These are phyloP conservation scores for Eledona agricola DNA, from an alignment of 2,888 invertebrate genomes.

Conservation along the genomic window DNA sequence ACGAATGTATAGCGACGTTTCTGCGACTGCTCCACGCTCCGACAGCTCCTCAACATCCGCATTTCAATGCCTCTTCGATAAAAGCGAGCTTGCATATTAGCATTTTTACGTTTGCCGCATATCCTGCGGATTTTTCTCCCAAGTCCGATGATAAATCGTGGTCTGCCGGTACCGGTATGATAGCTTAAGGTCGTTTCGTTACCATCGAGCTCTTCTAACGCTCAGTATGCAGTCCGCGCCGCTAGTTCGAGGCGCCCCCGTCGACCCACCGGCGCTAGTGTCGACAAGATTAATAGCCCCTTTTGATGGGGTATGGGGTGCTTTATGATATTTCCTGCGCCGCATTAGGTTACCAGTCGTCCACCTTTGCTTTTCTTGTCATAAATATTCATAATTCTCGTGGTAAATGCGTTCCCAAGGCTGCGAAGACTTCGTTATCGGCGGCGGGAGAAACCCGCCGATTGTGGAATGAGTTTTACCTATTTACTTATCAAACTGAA, in stretches of 20 bases:
- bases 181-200: conserved; percentile 32
- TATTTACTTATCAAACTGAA: conserved; percentile 59
- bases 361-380: too few relatives aligned
- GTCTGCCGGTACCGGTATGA: conserved; percentile 30
- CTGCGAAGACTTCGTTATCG: conserved; percentile 34
- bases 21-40: conserved; percentile 10
- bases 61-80: conserved; percentile 19
- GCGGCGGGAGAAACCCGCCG: conserved; percentile 46
- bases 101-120: conserved; percentile 18
- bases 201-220: conserved; percentile 20
- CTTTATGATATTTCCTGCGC: conserved; percentile 51
- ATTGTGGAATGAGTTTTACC: conserved; percentile 61
- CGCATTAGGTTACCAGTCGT: too few relatives aligned
- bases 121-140: conserved; percentile 15
- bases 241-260: conserved; percentile 38
- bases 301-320: conserved; percentile 46
- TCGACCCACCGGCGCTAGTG: conserved; percentile 39
- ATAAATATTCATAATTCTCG: conserved; percentile 36
- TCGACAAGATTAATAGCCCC: conserved; percentile 51
- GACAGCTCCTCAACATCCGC: conserved; percentile 19
- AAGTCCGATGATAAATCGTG: conserved; percentile 24
- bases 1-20: too few relatives aligned
- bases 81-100: conserved; percentile 6
- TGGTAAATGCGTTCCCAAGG: conserved; percentile 42
- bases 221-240: conserved; percentile 43